A percentile compares a stretch with the other conserved stretches of the same genome.
Conservation (phyloP, 1,140 invertebrate species). For the Dendroctonus valens region DNA sequence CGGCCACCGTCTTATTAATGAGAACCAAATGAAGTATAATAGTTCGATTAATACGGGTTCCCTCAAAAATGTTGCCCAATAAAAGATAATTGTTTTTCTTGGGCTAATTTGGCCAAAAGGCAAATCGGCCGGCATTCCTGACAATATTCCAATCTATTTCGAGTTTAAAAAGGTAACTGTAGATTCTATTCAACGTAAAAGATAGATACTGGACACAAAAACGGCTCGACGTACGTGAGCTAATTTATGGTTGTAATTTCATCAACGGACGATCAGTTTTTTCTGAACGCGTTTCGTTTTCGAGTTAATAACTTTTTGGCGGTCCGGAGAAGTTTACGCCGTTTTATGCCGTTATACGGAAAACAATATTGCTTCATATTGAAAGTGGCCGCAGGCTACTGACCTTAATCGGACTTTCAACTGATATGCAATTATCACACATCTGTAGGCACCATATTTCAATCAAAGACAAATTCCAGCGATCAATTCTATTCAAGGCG, state of each 20-base stretch:
- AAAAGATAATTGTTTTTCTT: slow-evolving; percentile 5
- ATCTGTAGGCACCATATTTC: neutral
- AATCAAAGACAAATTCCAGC: neutral
- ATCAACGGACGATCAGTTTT: slow-evolving; percentile 32
- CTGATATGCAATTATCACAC: slow-evolving; percentile 36
- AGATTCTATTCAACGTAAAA: slow-evolving; percentile 36
- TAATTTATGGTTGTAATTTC: slow-evolving; percentile 40
- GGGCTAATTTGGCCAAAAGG: slow-evolving; percentile 28
- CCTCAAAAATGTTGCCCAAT: no score
- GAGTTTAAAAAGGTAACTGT: slow-evolving; percentile 37
- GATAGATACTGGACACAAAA: slow-evolving; percentile 31
- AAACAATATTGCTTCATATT: slow-evolving; percentile 40
- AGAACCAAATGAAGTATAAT: no score
- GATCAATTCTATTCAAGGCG: no score
- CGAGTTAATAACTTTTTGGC: slow-evolving; percentile 39
- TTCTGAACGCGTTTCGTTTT: slow-evolving; percentile 30
- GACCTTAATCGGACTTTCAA: slow-evolving; percentile 37
- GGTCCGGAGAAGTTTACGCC: slow-evolving; percentile 29
- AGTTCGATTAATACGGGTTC: no score
- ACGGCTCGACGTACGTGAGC: slow-evolving; percentile 37
- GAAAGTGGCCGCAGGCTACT: slow-evolving; percentile 34
- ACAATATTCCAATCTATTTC: slow-evolving; percentile 37
- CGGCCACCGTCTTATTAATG: no score
- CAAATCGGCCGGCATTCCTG: slow-evolving; percentile 31
- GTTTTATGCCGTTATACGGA: slow-evolving; percentile 33